Conservation (phyloP, 2,888 invertebrate genomes). For the Pandemis heparana region DNA sequence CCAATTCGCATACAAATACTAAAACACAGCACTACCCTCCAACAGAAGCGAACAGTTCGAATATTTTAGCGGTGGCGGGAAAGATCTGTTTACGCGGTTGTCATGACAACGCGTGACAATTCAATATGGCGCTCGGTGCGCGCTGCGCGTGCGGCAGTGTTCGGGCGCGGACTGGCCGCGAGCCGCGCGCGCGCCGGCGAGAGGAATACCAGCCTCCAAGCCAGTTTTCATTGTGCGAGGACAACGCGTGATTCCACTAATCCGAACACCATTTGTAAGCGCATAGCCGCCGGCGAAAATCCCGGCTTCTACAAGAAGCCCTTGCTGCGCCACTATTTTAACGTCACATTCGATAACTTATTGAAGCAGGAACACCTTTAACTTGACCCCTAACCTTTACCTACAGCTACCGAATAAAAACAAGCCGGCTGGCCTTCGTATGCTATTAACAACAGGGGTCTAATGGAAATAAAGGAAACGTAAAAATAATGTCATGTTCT, state of each 20-base stretch:
- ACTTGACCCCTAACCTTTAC: slow-evolving; percentile 17
- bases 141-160: slow-evolving; percentile 78
- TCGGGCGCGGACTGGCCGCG: slow-evolving; percentile 77
- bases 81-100: slow-evolving; percentile 76
- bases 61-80: slow-evolving; percentile 46
- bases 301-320: slow-evolving; percentile 8
- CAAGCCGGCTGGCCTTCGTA: slow-evolving; percentile 20
- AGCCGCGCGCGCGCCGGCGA: slow-evolving; percentile 73
- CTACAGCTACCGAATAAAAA: slow-evolving; percentile 14
- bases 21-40: slow-evolving; percentile 46
- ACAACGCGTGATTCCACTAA: slow-evolving; percentile 70
- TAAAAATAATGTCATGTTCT: slow-evolving; percentile 34
- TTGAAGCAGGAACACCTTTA: slow-evolving; percentile 33
- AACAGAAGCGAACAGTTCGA: slow-evolving; percentile 45
- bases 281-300: slow-evolving; percentile 50
- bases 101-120: slow-evolving; percentile 76
- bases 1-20: slow-evolving; percentile 39
- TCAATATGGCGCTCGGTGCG: slow-evolving; percentile 78
- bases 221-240: slow-evolving; percentile 79
- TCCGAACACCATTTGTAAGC: slow-evolving; percentile 59
- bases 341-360: slow-evolving; percentile 29
- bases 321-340: slow-evolving; percentile 26
- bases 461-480: slow-evolving; percentile 40
- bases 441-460: neutral
- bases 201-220: slow-evolving; percentile 77